Evolutionary conservation across 2,888 invertebrate species (phyloP).

Genomic region (Diarsia mendica): DNA sequence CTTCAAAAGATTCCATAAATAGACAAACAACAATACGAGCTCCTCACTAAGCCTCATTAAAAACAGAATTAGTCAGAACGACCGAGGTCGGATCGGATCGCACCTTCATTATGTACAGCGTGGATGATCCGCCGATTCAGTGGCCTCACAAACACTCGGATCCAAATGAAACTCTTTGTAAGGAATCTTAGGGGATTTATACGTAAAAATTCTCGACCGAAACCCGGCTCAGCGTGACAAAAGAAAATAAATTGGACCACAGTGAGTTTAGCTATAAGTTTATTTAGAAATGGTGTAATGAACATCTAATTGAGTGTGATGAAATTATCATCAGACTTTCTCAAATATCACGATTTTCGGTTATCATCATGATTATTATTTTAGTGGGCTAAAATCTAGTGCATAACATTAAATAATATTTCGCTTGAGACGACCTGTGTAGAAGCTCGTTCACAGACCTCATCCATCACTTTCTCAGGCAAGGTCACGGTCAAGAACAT

Average conservation of each 20-base stretch:
- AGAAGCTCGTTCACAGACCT: neutral
- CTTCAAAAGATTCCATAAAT: neutral
- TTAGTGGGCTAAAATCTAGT: neutral
- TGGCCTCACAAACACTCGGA: conserved; percentile 76
- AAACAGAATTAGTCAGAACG: conserved; percentile 30
- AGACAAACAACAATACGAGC: neutral
- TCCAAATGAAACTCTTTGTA: conserved; percentile 89
- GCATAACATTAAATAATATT: neutral
- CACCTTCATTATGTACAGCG: conserved; percentile 49
- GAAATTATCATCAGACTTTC: neutral
- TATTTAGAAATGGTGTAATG: conserved; percentile 9
- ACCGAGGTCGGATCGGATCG: conserved; percentile 32
- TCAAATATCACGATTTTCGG: neutral
- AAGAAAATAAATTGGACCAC: conserved; percentile 82
- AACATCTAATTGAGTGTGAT: conserved; percentile 21
- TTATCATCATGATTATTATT: neutral
- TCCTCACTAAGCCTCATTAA: conserved; percentile 36
- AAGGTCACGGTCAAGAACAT: neutral
- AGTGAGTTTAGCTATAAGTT: conserved; percentile 65
- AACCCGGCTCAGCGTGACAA: conserved; percentile 76
- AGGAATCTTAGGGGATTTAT: conserved; percentile 88
- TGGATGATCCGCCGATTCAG: conserved; percentile 54
- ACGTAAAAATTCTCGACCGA: conserved; percentile 82
- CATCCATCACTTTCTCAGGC: neutral
- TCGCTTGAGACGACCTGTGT: neutral